Base-by-base conservation (phyloP, 2,113 vertebrate genomes). In the Myocastor coypus region DNA sequence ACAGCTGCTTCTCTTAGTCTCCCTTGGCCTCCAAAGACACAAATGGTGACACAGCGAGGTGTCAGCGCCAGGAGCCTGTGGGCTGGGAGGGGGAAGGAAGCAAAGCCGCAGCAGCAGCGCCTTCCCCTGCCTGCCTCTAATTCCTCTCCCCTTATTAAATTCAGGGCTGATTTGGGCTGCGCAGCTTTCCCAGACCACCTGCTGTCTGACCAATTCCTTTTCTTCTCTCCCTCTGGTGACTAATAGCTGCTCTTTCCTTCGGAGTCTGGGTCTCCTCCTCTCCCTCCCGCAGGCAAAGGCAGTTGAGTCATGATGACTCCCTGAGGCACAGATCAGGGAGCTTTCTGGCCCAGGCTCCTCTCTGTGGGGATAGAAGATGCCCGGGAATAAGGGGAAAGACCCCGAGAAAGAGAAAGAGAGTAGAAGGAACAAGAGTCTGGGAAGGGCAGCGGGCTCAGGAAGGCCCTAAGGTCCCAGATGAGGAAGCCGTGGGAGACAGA, bases 181-280 rank as follows among this genome's bases (percentile, higher is more conserved):
- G 63, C 55, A 86, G 90, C 80, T 95, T 91, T 93, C 89, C 66
- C 59, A 16, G 90, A 78, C 95, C 94, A 75, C 95, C 97, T 93
- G 86, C 94, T 97, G 89, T 94, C 78, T 64, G 86, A 83, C 94
- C 91, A 83, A 92, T 95, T 96, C 89, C 95, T 92, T 94, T 97
- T 88, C 83, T 89, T 89, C 83, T 93, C 73, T 92, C 84, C 73
- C 88, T 63, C 50, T 66, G 30, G 91, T 95, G 92, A 96, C 95
- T 96, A 96, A 96, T 81, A 89, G 96, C 96, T 94, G 84, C 90
- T 96, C 96, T 97, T 96, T 95, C 91, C 87, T 93, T 77, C 22
- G 26, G 57, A 87, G 85, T 46, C 80, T 55, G 69, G 3, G 86
- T 52, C 83, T 34, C 28, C 17, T 64, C 9, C 28, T 32, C 32